phyloP scores from a whole-genome alignment of 2,797 vertebrate species.

The Margarornis squamiger region DNA sequence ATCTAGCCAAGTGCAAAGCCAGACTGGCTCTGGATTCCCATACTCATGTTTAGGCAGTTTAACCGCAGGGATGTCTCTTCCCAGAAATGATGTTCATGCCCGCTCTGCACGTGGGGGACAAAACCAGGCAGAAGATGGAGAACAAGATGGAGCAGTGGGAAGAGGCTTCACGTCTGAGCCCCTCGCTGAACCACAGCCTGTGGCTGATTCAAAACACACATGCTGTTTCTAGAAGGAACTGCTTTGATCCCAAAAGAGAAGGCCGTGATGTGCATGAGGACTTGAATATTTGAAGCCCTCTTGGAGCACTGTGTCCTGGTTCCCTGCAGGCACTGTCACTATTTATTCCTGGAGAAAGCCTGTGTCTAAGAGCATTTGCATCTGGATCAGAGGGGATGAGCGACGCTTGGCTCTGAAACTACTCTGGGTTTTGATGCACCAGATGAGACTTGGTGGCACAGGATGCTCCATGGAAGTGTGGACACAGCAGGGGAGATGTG shows the following conservation, averaged over 20 bases:
- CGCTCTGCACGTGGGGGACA: neutral
- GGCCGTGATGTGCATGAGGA: neutral
- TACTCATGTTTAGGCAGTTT: neutral
- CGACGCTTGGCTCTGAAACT: fast-evolving
- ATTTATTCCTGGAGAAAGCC: neutral
- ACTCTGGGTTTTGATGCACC: neutral
- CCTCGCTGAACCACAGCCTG: fast-evolving
- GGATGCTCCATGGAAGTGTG: fast-evolving
- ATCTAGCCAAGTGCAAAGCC: neutral
- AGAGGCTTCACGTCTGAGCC: neutral
- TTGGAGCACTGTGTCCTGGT: fast-evolving
- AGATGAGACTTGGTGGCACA: fast-evolving
- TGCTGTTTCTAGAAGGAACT: neutral
- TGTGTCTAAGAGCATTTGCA: neutral
- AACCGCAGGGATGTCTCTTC: neutral
- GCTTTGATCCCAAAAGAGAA: neutral
- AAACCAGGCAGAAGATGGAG: neutral
- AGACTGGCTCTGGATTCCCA: neutral
- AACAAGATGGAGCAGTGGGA: neutral
- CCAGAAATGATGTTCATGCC: neutral
- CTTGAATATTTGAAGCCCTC: neutral
- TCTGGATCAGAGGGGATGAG: neutral
- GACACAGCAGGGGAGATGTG: fast-evolving
- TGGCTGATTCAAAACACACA: neutral
- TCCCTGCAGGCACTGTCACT: neutral